A percentile compares a stretch with the other conserved stretches of the same genome.
These are phyloP conservation scores for Lontra canadensis DNA, from an alignment of 2,113 vertebrate genomes.

Conservation along the genomic window DNA sequence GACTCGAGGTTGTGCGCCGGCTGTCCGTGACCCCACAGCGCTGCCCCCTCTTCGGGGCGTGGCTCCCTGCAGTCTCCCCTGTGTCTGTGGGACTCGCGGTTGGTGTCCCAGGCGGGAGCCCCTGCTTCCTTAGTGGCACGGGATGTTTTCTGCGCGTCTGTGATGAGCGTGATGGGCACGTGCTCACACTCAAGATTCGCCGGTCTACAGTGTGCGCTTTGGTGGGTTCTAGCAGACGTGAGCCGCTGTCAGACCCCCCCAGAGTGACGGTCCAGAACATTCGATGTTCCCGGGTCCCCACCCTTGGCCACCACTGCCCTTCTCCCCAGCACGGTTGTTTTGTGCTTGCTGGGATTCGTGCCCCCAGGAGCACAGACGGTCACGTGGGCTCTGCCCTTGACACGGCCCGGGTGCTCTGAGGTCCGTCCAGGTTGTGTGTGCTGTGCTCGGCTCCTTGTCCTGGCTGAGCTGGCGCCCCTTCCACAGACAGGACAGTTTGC, in stretches of 20 bases:
- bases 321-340: rapidly evolving
- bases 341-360: rapidly evolving
- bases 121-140: too few species aligned
- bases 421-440: not conserved
- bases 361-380: not conserved
- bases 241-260: too few species aligned
- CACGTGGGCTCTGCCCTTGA: not conserved
- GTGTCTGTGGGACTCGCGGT: rapidly evolving
- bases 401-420: not conserved
- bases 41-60: not conserved
- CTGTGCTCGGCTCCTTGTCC: not conserved
- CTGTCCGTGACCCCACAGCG: too few species aligned
- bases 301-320: not conserved
- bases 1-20: too few species aligned
- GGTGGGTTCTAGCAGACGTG: not conserved
- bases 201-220: too few species aligned
- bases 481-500: not conserved
- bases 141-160: not conserved
- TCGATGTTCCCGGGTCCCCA: rapidly evolving
- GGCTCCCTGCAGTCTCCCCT: not conserved
- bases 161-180: not conserved
- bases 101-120: not conserved
- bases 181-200: too few species aligned
- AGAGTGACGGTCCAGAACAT: rapidly evolving
- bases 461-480: not conserved